These are phyloP conservation scores for Metridium senile DNA, from an alignment of 92 coral and sea anemone species.

Conservation along the genomic window DNA sequence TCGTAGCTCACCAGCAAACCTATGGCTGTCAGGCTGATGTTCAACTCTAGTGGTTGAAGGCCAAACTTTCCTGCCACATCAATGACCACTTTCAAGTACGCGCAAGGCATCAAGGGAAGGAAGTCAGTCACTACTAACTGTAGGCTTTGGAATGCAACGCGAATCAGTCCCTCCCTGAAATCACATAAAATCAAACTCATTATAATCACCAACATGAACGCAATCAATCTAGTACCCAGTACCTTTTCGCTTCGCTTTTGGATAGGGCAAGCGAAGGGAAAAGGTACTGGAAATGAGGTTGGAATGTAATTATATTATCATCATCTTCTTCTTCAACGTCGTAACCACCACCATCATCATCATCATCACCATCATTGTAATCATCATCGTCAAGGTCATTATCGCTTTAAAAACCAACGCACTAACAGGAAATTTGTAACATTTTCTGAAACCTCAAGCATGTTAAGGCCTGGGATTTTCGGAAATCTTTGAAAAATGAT, in stretches of 20 bases:
- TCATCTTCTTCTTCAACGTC: too few relatives aligned
- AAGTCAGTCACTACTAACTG: conserved; percentile 96
- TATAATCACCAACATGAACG: background rate
- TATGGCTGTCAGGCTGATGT: conserved; percentile 96
- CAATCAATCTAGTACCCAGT: background rate
- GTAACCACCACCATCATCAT: too few relatives aligned
- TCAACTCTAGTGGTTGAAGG: conserved; percentile 93
- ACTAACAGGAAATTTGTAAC: too few relatives aligned
- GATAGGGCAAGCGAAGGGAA: too few relatives aligned
- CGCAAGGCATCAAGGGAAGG: conserved; percentile 97
- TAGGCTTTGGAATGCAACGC: conserved; percentile 98
- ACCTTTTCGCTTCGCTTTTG: background rate
- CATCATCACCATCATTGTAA: too few relatives aligned
- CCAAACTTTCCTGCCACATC: conserved; percentile 99
- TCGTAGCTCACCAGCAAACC: conserved; percentile 79
- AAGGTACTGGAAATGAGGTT: too few relatives aligned
- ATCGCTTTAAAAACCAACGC: too few relatives aligned
- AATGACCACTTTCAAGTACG: conserved; percentile 90
- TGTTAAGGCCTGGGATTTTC: too few relatives aligned
- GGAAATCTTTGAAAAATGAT: too few relatives aligned
- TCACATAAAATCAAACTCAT: background rate
- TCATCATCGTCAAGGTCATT: too few relatives aligned
- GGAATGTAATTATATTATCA: too few relatives aligned
- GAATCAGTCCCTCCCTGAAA: conserved; percentile 91
- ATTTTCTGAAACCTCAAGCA: too few relatives aligned